Base-by-base conservation (phyloP, 2,113 vertebrate genomes). In the Panthera leo region DNA sequence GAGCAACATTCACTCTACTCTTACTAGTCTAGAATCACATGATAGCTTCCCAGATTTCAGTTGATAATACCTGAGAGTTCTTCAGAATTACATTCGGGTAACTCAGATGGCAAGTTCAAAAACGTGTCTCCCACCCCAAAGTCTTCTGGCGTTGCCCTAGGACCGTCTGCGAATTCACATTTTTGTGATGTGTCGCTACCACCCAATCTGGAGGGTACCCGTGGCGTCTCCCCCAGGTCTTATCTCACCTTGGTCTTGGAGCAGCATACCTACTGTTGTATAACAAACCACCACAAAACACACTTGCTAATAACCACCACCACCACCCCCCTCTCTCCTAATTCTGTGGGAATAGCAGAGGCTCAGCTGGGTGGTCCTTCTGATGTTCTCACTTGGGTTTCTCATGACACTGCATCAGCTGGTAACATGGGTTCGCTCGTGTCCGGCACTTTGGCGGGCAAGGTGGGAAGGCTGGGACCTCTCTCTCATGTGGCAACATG, bases 1-100 rank as follows among this genome's bases (percentile, higher is more conserved):
- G 96, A 96, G 92, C 90, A 96, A 93, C 51, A 70, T 91, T 84
- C 86, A 70, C 91, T 85, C 94, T n/a, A 51, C 36, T 85, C 71
- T 80, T 48, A 13, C 14, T 27, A 23, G 39, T 68, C 58, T 31
- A 76, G 89, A 70, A 61, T 76, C 68, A 75, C 58, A 31, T 7
- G 51, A 18, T 3, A 87, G 61, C 71, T 96, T 91, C 84, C 42
- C 67, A 94, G 45, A 96, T 82, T 85, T 95, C 89, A 95, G 51
- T 0, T 14, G 67, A 76, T 21, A 78, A 36, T 29, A 80, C 65
- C 67, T n/a, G 25, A 39, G 51, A 79, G 65, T 68, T 75, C 91
- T 89, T 29, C 27, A n/a, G 71, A 80, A 70, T 67, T 23, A 39
- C 12, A 58, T 55, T 19, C 1, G 29, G 23, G 34, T 23, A 90